A percentile compares a stretch with the other conserved stretches of the same genome.
Evolutionary conservation across 2,113 vertebrate species (phyloP).

Genomic region (Nothocercus julius): DNA sequence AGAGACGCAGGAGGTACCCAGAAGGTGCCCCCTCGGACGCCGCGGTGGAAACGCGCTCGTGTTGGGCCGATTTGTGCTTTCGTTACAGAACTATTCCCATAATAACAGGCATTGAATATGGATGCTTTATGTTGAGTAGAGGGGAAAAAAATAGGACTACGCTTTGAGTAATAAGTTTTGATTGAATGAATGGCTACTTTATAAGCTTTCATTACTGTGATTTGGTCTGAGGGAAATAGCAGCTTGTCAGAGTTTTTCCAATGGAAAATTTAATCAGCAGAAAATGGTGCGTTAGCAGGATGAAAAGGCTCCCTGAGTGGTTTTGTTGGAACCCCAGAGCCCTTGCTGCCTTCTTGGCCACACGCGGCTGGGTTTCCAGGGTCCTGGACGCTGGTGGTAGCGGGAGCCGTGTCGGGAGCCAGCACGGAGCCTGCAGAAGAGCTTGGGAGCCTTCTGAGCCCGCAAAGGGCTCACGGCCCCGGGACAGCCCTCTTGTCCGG

Average conservation of each 20-base stretch:
- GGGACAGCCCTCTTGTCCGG: not conserved
- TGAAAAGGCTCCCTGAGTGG: not conserved
- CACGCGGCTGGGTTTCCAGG: not conserved
- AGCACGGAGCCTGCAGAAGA: not conserved
- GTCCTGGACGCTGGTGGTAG: not conserved
- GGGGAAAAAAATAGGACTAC: not conserved
- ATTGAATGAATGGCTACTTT: slow-evolving; percentile 50
- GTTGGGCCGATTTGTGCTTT: slow-evolving; percentile 55
- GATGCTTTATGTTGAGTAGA: slow-evolving; percentile 10
- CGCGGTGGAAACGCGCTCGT: slow-evolving; percentile 30
- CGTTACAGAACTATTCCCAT: slow-evolving; percentile 57
- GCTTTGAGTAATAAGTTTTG: slow-evolving; percentile 33
- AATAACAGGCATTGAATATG: slow-evolving; percentile 44
- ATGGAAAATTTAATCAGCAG: slow-evolving; percentile 31
- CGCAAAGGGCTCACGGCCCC: not conserved
- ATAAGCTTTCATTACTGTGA: slow-evolving; percentile 37
- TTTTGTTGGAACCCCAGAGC: not conserved
- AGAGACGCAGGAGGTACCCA: slow-evolving; percentile 30
- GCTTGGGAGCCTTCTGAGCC: not conserved
- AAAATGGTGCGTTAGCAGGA: not conserved
- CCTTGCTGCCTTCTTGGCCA: not conserved
- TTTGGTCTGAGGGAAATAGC: slow-evolving; percentile 22
- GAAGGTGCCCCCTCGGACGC: not conserved
- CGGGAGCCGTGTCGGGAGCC: not conserved
- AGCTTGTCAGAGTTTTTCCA: slow-evolving; percentile 4